Evolutionary conservation across 2,113 vertebrate species (phyloP).

Genomic region (Paraplagusia blochii): DNA sequence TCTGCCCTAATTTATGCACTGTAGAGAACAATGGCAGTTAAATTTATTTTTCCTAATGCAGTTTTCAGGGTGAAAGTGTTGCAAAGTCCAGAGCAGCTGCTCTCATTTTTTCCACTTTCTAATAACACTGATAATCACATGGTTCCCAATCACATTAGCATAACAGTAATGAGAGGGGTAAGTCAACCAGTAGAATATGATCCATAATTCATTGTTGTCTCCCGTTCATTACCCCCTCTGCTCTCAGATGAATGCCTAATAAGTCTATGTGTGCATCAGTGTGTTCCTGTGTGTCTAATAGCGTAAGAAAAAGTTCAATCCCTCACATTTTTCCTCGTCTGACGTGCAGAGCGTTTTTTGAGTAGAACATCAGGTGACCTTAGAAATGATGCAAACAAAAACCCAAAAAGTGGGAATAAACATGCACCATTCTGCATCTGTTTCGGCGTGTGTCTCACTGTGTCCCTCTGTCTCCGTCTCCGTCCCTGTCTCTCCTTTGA

Average conservation of each 20-base stretch:
- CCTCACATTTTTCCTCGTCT: constrained; percentile 38
- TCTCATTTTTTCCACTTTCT: constrained; percentile 29
- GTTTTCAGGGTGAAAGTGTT: constrained; percentile 13
- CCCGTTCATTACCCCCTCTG: constrained; percentile 70
- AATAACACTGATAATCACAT: constrained; percentile 70
- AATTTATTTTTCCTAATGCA: not conserved
- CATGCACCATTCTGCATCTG: constrained; percentile 36
- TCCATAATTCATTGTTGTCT: constrained; percentile 80
- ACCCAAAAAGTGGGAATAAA: constrained; percentile 52
- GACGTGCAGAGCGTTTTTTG: constrained; percentile 31
- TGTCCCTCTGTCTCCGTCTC: constrained; percentile 2
- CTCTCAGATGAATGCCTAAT: constrained; percentile 70
- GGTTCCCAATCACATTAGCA: constrained; percentile 70
- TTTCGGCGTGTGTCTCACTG: constrained; percentile 21
- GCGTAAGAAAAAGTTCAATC: constrained; percentile 32
- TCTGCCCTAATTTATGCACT: too few species aligned
- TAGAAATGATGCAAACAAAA: constrained; percentile 38
- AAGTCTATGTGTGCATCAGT: constrained; percentile 37
- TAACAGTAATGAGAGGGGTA: constrained; percentile 71
- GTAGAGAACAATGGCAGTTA: too few species aligned
- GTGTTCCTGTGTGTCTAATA: constrained; percentile 3
- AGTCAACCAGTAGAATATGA: constrained; percentile 75
- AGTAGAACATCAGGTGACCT: constrained; percentile 52
- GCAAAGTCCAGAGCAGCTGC: constrained; percentile 6
- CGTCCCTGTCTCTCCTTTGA: constrained; percentile 41